A percentile compares a stretch with the other conserved stretches of the same genome.
These are phyloP conservation scores for Alethe castanea DNA, from an alignment of 2,113 vertebrate species.

Conservation along the genomic window DNA sequence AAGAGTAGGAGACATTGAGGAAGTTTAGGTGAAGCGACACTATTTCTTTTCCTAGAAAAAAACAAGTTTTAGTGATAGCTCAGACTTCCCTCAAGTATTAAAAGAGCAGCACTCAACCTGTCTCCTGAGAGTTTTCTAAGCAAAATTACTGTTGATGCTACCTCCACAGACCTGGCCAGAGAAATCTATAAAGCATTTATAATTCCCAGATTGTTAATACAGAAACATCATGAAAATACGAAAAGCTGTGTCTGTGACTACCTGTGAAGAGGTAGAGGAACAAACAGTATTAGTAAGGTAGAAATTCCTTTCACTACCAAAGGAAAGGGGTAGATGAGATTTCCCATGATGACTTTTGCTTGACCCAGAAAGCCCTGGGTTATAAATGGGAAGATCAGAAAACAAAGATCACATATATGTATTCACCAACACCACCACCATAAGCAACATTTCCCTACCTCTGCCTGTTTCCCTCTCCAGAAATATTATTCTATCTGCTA, in stretches of 20 bases:
- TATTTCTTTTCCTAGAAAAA: neutral
- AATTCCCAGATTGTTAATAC: neutral
- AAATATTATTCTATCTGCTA: neutral
- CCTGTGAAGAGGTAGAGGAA: neutral
- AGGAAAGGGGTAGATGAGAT: neutral
- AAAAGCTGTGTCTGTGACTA: neutral
- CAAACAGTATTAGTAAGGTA: neutral
- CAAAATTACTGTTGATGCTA: neutral
- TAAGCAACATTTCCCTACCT: neutral
- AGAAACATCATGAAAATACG: neutral
- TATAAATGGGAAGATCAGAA: neutral
- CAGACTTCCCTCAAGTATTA: neutral
- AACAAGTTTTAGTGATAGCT: neutral
- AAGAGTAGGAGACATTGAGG: neutral
- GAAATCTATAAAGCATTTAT: neutral
- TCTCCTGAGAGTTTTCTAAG: neutral
- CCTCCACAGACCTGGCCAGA: neutral
- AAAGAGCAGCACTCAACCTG: neutral
- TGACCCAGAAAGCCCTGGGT: neutral
- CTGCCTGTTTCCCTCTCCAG: neutral
- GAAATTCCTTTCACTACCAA: neutral
- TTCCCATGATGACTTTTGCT: neutral
- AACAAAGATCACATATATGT: neutral
- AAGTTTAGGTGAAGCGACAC: neutral
- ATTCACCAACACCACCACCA: neutral